Evolutionary conservation across 2,888 invertebrate species (phyloP).

Genomic region (Stramonita haemastoma): DNA sequence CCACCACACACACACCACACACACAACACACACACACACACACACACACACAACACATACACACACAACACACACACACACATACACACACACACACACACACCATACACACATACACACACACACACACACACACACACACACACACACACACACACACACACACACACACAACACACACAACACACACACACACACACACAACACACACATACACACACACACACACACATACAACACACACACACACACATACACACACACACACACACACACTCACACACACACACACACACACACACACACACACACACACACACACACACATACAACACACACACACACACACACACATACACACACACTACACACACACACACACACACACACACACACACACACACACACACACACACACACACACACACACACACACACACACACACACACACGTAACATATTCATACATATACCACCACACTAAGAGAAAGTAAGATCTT

Average conservation of each 20-base stretch:
- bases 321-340: constrained; percentile 7
- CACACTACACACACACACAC: too few relatives aligned
- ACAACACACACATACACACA: too few relatives aligned
- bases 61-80: too few relatives aligned
- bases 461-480: not conserved
- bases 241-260: not conserved
- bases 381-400: not conserved
- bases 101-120: too few relatives aligned
- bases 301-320: not conserved
- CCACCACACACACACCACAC: too few relatives aligned
- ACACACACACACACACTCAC: not conserved
- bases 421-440: not conserved
- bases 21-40: too few relatives aligned
- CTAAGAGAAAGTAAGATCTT: not conserved
- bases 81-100: too few relatives aligned
- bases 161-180: too few relatives aligned
- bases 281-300: not conserved
- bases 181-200: too few relatives aligned
- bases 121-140: too few relatives aligned
- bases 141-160: too few relatives aligned
- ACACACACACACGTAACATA: not conserved
- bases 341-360: not conserved
- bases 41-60: too few relatives aligned
- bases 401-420: constrained; percentile 4
- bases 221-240: not conserved